Conservation (phyloP, 2,888 invertebrate species). For the Tipula confusa region DNA sequence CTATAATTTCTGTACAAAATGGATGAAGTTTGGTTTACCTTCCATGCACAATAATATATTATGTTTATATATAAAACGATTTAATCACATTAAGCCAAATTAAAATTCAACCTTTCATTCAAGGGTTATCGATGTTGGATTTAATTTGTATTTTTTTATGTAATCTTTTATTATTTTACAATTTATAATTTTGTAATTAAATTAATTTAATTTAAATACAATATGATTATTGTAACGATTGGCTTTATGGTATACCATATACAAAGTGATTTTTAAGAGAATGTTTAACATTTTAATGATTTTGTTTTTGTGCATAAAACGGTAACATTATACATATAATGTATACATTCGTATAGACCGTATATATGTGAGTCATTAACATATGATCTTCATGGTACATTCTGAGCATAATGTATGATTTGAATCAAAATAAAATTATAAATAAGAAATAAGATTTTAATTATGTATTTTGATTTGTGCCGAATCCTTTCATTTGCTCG, state of each 20-base stretch:
- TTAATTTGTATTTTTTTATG: background rate
- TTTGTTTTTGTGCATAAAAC: background rate
- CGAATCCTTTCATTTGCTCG: background rate
- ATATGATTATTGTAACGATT: background rate
- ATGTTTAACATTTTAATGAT: background rate
- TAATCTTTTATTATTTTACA: background rate
- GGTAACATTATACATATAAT: too few species aligned
- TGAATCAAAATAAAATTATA: background rate
- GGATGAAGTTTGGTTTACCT: too few species aligned
- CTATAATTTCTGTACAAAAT: too few species aligned
- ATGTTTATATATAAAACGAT: too few species aligned
- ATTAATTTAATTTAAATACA: background rate
- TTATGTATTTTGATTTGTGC: background rate
- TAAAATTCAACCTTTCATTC: background rate
- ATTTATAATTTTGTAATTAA: background rate
- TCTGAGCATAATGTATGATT: background rate
- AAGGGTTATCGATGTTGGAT: background rate
- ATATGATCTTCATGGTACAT: background rate
- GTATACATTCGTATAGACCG: background rate
- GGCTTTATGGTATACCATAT: background rate
- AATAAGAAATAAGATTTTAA: background rate
- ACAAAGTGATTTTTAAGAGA: background rate
- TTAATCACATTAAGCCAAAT: background rate
- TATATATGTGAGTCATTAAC: background rate
- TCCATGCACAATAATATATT: too few species aligned